Conservation (phyloP, 2,113 vertebrate genomes). For the Mustela nigripes region DNA sequence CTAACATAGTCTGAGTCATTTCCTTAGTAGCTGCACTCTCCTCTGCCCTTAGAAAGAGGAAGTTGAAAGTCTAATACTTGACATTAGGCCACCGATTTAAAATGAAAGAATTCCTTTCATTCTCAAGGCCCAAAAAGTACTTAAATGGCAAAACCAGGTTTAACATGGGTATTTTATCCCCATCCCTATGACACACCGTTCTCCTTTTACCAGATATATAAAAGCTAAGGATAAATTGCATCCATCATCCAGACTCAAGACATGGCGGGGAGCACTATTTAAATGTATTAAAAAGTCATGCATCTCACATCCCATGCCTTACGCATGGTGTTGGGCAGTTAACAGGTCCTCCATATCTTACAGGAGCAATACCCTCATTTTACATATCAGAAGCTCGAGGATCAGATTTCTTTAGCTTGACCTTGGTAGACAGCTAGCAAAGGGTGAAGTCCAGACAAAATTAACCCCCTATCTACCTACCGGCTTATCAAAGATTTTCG, state of each 20-base stretch:
- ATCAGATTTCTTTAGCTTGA: neutral
- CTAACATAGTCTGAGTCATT: constrained; percentile 61
- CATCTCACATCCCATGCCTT: neutral
- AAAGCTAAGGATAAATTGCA: constrained; percentile 13
- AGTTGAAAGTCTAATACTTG: constrained; percentile 33
- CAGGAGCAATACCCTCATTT: neutral
- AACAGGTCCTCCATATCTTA: neutral
- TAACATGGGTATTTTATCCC: neutral
- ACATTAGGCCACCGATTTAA: neutral
- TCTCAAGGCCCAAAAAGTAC: neutral
- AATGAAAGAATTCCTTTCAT: neutral
- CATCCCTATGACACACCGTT: neutral
- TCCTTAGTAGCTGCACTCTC: constrained; percentile 57
- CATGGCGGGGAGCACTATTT: neutral
- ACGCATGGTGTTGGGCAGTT: neutral
- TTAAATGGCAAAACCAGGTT: neutral
- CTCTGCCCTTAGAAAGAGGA: constrained; percentile 43
- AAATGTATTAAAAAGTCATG: neutral
- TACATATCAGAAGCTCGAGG: neutral
- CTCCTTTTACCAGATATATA: neutral
- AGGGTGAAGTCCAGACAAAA: neutral
- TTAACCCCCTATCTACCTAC: neutral
- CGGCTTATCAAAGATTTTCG: neutral
- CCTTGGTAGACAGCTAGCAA: neutral
- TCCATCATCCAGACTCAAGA: neutral